Conservation (phyloP, 2,888 invertebrate genomes). For the Erebia epiphron region DNA sequence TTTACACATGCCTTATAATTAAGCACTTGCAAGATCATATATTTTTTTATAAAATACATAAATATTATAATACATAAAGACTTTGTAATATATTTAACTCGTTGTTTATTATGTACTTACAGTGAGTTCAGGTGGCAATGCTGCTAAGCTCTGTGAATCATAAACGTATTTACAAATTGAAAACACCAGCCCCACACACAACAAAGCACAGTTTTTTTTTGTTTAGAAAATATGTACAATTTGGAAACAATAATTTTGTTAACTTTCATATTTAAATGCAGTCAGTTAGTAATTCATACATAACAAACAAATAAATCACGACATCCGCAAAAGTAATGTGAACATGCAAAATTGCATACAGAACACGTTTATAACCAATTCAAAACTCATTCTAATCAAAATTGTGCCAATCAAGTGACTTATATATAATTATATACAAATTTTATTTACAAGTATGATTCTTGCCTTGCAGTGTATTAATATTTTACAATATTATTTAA, state of each 20-base stretch:
- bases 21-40: background rate
- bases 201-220: constrained; percentile 40
- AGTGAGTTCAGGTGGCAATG: constrained; percentile 90
- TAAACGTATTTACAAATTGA: constrained; percentile 79
- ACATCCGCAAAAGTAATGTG: constrained; percentile 37
- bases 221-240: constrained; percentile 33
- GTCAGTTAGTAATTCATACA: constrained; percentile 23
- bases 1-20: constrained; percentile 3
- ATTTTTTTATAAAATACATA: background rate
- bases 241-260: constrained; percentile 22
- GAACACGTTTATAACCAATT: constrained; percentile 49
- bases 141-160: constrained; percentile 91
- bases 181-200: constrained; percentile 47
- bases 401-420: constrained; percentile 39
- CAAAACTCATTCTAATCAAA: constrained; percentile 37
- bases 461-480: background rate
- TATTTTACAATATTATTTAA: constrained; percentile 31
- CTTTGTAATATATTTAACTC: constrained; percentile 11
- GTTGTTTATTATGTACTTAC: constrained; percentile 85
- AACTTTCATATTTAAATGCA: constrained; percentile 29
- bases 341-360: constrained; percentile 44
- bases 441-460: constrained; percentile 35
- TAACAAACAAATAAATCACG: constrained; percentile 19
- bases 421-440: constrained; percentile 36
- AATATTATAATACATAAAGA: background rate